phyloP scores from a whole-genome alignment of 2,888 invertebrate species.

The Alsophila aescularia region DNA sequence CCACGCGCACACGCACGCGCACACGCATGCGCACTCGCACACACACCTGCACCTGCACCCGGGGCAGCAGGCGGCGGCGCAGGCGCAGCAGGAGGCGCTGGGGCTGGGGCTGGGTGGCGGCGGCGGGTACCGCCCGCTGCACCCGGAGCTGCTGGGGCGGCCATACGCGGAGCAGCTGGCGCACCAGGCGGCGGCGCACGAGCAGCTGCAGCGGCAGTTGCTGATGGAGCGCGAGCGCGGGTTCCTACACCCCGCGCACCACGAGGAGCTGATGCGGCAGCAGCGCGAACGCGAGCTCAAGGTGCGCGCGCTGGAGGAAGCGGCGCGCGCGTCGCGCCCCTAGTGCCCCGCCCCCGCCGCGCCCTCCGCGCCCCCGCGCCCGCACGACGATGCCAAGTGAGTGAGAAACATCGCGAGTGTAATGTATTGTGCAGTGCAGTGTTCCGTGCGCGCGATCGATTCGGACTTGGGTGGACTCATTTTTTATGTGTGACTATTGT shows the following conservation, averaged over 20 bases:
- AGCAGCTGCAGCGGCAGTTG: conserved; percentile 93
- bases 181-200: conserved; percentile 92
- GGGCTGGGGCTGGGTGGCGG: conserved; percentile 70
- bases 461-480: conserved; percentile 44
- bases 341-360: conserved; percentile 48
- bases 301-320: conserved; percentile 93
- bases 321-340: conserved; percentile 87
- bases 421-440: conserved; percentile 44
- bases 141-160: conserved; percentile 91
- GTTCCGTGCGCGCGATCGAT: conserved; percentile 30
- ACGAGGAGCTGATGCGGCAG: conserved; percentile 87
- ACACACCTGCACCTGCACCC: conserved; percentile 92
- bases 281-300: conserved; percentile 94
- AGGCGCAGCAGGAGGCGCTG: conserved; percentile 87
- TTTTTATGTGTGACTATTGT: conserved; percentile 63
- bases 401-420: not conserved
- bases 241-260: conserved; percentile 84
- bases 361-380: conserved; percentile 29
- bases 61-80: conserved; percentile 87
- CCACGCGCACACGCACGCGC: conserved; percentile 96
- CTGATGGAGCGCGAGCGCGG: conserved; percentile 91
- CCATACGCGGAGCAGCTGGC: conserved; percentile 93
- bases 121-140: conserved; percentile 86
- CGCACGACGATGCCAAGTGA: conserved; percentile 40
- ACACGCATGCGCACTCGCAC: conserved; percentile 96